phyloP scores from a whole-genome alignment of 2,888 invertebrate genomes.

The Nymphalis c-album region DNA sequence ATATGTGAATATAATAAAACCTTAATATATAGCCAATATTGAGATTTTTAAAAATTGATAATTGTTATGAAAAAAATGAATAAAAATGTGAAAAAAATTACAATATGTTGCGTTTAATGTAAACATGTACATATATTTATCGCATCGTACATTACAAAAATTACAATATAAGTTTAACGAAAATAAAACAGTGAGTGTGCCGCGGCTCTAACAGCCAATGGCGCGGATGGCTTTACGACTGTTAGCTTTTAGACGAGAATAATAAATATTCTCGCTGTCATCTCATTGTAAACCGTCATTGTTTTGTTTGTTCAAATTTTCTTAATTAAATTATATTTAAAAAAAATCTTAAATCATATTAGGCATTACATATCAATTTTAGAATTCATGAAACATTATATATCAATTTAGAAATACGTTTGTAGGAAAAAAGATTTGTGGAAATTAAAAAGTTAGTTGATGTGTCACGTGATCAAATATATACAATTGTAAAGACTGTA shows the following conservation, averaged over 20 bases:
- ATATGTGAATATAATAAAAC: no score
- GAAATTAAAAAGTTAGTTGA: no score
- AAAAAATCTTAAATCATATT: not conserved
- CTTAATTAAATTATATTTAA: constrained; percentile 7
- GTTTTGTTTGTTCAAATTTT: not conserved
- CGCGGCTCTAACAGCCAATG: not conserved
- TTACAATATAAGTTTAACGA: not conserved
- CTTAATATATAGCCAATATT: no score
- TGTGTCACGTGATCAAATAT: no score
- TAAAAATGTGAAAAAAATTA: not conserved
- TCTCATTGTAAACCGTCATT: constrained; percentile 10
- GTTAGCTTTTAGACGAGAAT: constrained; percentile 8
- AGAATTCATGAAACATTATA: no score
- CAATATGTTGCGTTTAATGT: not conserved
- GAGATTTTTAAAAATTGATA: not conserved
- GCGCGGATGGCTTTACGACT: constrained; percentile 10
- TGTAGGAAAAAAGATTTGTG: no score
- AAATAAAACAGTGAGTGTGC: not conserved
- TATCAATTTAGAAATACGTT: no score
- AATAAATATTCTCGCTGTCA: constrained; percentile 12
- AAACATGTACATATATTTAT: constrained; percentile 4
- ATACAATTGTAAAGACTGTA: no score
- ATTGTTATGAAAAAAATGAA: not conserved
- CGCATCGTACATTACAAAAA: not conserved
- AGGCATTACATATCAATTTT: no score